Conservation (phyloP, 1,140 invertebrate genomes). For the honey bee (Apis mellifera) region Amel_HAv3.1 CM009937.2:1751501-1752000, state of each 20-base stretch:
- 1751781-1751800: neutral
- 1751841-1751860: neutral
- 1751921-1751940: neutral
- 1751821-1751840: conserved; percentile 1
- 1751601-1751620: neutral
- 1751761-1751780: neutral
- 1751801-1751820: neutral
- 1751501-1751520: no score
- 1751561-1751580: neutral
- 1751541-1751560: neutral
- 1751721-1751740: neutral
- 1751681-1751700: neutral
- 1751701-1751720: neutral
- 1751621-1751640: neutral
- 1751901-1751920: neutral
- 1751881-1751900: conserved; percentile 14
- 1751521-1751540: neutral
- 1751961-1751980: conserved; percentile 53
- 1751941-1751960: conserved; percentile 34
- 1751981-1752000: conserved; percentile 7
- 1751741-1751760: neutral
- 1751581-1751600: conserved; percentile 23
- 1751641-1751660: neutral
- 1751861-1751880: conserved; percentile 4
- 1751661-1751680: conserved; percentile 26